phyloP scores from a whole-genome alignment of 1,140 invertebrate genomes.

The Medauroidea extradentata region DNA sequence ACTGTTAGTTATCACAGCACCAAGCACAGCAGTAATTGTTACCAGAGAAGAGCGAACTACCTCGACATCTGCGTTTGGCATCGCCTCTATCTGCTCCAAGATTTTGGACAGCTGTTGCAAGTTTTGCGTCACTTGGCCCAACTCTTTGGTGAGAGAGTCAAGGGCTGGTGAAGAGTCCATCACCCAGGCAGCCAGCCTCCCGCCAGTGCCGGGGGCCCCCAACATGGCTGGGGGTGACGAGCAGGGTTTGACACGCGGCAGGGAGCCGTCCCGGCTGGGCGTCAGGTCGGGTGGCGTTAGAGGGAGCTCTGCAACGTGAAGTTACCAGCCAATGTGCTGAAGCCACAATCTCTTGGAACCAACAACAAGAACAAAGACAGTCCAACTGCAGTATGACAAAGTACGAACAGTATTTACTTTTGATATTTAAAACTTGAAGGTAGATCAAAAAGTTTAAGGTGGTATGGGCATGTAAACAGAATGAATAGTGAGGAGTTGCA shows the following conservation, averaged over 20 bases:
- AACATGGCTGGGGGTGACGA: neutral
- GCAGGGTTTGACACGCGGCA: conserved; percentile 34
- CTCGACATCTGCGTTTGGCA: conserved; percentile 13
- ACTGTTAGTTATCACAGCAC: too few relatives aligned
- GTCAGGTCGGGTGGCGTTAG: conserved; percentile 30
- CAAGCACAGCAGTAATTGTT: too few relatives aligned
- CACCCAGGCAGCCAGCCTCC: conserved; percentile 36
- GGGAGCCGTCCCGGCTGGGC: conserved; percentile 35
- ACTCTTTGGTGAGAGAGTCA: conserved; percentile 54
- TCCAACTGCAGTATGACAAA: too few relatives aligned
- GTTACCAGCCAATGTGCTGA: too few relatives aligned
- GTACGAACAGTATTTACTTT: too few relatives aligned
- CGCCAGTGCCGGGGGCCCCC: conserved; percentile 13
- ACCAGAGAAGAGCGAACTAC: neutral
- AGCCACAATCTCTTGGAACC: too few relatives aligned
- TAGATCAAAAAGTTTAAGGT: too few relatives aligned
- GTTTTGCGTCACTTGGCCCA: conserved; percentile 58
- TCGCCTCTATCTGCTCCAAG: conserved; percentile 48
- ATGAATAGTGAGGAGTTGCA: too few relatives aligned
- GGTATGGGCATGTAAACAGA: too few relatives aligned
- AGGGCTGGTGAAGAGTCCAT: conserved; percentile 50
- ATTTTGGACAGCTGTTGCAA: conserved; percentile 56
- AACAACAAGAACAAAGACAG: too few relatives aligned
- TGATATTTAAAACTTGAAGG: too few relatives aligned
- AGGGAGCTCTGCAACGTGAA: conserved; percentile 30